phyloP scores from a whole-genome alignment of 2,113 vertebrate genomes.

The Himantopus leucocephalus region DNA sequence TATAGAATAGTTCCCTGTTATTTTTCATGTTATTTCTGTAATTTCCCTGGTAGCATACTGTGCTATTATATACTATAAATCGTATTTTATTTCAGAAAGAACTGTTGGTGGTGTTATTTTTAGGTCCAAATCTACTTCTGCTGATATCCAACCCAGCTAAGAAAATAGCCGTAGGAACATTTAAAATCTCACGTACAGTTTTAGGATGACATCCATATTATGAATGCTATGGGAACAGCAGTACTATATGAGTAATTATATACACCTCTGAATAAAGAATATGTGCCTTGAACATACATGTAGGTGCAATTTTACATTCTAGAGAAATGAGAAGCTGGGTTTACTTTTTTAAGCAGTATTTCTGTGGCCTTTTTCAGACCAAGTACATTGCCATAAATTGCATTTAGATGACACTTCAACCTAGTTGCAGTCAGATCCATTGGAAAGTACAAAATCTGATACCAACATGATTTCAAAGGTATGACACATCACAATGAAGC shows the following conservation, averaged over 20 bases:
- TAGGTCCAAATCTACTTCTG: neutral
- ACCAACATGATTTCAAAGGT: neutral
- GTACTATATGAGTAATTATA: neutral
- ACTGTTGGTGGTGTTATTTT: conserved; percentile 22
- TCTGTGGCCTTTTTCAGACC: neutral
- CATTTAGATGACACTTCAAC: conserved; percentile 24
- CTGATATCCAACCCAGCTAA: neutral
- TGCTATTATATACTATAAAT: conserved; percentile 2
- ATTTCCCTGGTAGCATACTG: neutral
- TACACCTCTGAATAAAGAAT: neutral
- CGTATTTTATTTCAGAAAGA: conserved; percentile 11
- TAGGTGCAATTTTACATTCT: neutral
- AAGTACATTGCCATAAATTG: conserved; percentile 8
- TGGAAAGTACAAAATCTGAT: conserved; percentile 3
- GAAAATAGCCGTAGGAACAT: conserved; percentile 6
- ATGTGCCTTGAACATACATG: neutral
- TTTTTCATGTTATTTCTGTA: conserved; percentile 19
- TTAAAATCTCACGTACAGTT: neutral
- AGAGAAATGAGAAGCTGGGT: neutral
- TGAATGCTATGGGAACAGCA: neutral
- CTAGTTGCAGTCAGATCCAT: neutral
- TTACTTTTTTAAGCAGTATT: neutral
- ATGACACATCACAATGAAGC: neutral
- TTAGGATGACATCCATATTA: neutral
- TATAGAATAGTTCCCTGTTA: neutral